Evolutionary conservation across 2,113 vertebrate genomes (phyloP), one percentile per base, ranked within the genome.

Genomic region (Bos javanicus): DNA sequence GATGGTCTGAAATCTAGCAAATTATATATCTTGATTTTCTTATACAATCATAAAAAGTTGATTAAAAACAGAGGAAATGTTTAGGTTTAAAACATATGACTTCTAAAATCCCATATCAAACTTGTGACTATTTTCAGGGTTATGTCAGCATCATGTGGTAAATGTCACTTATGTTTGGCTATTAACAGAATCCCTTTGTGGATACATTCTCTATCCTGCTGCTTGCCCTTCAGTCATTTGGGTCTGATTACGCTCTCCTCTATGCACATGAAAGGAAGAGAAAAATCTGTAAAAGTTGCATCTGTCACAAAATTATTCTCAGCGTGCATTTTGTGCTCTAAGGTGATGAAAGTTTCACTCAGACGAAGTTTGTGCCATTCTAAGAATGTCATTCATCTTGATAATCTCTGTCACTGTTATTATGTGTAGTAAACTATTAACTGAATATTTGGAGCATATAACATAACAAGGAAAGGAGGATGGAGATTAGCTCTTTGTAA

Each of bases 81-180:
- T 86, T 76, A 67, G 30, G 30, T 39, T 81, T 87, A 89, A 89
- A 98, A 94, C 7, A 87, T 1, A 97, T 25, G 48, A 95, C 97
- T 98, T 95, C 85, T 39, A 67, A 89, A 98, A 98, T 85, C 39
- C 90, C 28, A 0, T 87, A 82, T 74, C 85, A 94, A 91, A 33
- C 28, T 62, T 81, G 46, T 7, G 85, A 30, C 62, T 96, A 91
- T 93, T 81, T 96, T 87, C 95, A 94, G 90, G 94, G 78, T 54
- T 25, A 78, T 17, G 76, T 64, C 10, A 9, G 57, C 33, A 39
- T 8, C 8, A n/a, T 0, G 10, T 57, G 83, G 30, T 14, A 56
- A 91, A 94, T 56, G 76, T 95, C 33, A 91, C 46, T 82, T 67
- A 57, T 12, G 30, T 21, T 17, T 60, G 26, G 59, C 83, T 78